Base-by-base conservation (phyloP, 2,888 invertebrate genomes). In the Thecocarcelia acutangulata region DNA sequence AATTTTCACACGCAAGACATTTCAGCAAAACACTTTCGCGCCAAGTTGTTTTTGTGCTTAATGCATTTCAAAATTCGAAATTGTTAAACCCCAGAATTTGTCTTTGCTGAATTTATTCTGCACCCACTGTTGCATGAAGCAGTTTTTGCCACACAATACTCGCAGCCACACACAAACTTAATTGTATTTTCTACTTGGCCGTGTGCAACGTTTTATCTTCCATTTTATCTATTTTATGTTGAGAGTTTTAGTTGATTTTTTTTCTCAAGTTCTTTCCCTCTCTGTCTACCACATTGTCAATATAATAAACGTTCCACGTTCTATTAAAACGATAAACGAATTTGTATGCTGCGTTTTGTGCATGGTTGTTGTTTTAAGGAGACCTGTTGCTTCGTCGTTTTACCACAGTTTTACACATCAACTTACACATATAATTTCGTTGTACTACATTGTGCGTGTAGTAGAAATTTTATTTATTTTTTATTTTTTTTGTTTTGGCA, bases 281-380 rank as follows among this genome's bases (percentile, higher is more conserved):
- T 48, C 12, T 24, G 11, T 19, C 11, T 52, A 21, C 61, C 64
- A 40, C 63, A 58, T 21, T 54, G 50, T 64, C 70, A 70, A 59
- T 70, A 80, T 52, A 75, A 72, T 80, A 75, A 75, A 75, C 75
- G 70, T 64, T 75, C 21, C 66, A 80, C 70, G 75, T 75, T 70
- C 58, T 72, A 59, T 80, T 75, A 74, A 59, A 59, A 46, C 40
- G 42, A 50, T 70, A 75, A 70, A 80, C 63, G 72, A 81, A 77
- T 81, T 63, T 77, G 77, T 80, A 72, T 69, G 66, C 63, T 81
- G 81, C 73, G 73, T 73, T 77, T 63, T 68, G 61, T 81, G 73
- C 63, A 56, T 73, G 73, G 46, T 68, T 68, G 59, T 54, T n/a
- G n/a, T n/a, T n/a, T 61, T 21, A 3, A 8, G 33, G 58, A 68